Base-by-base conservation (phyloP, 2,888 invertebrate species). In the Lasius platythorax region DNA sequence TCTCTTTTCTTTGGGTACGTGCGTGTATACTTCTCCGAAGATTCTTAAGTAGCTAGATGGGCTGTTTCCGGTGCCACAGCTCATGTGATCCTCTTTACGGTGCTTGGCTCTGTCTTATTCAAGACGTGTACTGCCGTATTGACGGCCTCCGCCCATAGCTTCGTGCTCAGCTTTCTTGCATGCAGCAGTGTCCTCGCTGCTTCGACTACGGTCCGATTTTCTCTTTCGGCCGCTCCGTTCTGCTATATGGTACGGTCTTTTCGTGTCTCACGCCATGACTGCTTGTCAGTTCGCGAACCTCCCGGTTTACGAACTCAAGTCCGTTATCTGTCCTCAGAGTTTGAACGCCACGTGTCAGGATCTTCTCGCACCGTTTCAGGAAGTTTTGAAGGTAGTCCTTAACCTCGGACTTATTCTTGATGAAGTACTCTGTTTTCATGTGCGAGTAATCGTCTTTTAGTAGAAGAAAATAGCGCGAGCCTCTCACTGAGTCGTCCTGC, bases 141-240 rank as follows among this genome's bases (percentile, higher is more conserved):
- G n/a, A 83, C 66, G 0, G 88, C 87, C 68, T 88, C 89, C 0
- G 85, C 87, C 88, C 88, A 90, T 8, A 88, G 61, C 18, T 15
- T 74, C 5, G 58, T 37, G 9, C 83, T 76, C 43, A 88, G 15
- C 6, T 86, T 79, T 73, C 90, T 88, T 11, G 88, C 66, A 56
- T 87, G 81, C 3, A 90, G 28, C 87, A 90, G 88, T 2, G 85
- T 81, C 3, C 82, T 79, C 11, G 72, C 83, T 5, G 84, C 84
- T 66, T 88, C 86, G 9, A 84, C 76, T 12, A 88, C 37, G 12
- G 67, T 89, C 3, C 87, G 68, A 40, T 87, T 87, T 30, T 84
- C 82, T 9, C 87, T 58, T 43, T 87, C 88, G n/a, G 88, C 81
- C 9, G 83, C 66, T 11, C 87, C 83, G 53, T 87, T 89, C 40